A percentile compares a stretch with the other conserved stretches of the same genome.
These are phyloP conservation scores for Prunella fulvescens DNA, from an alignment of 2,113 vertebrate genomes.

Conservation along the genomic window DNA sequence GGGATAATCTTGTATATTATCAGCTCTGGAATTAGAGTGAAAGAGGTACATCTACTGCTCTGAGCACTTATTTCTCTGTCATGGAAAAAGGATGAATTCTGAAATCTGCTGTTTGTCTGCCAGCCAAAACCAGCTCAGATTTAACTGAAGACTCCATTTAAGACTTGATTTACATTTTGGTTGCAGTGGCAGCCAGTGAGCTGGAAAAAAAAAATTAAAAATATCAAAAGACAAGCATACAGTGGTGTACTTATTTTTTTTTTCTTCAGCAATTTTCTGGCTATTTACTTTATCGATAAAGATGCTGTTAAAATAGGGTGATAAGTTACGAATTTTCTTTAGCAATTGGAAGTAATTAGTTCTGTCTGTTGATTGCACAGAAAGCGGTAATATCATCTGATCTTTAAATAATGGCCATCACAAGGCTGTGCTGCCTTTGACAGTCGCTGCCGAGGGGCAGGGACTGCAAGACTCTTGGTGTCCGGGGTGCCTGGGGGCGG, in stretches of 20 bases:
- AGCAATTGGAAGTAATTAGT: not conserved
- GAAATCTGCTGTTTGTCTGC: not conserved
- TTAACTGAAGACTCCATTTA: not conserved
- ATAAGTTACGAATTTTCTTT: not conserved
- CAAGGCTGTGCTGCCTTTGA: accelerated
- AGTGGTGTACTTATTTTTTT: not conserved
- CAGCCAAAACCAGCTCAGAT: not conserved
- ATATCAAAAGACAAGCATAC: not conserved
- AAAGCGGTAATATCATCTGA: accelerated
- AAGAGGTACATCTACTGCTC: not conserved
- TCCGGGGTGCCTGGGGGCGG: not conserved
- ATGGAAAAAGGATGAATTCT: not conserved
- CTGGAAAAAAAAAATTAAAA: not conserved
- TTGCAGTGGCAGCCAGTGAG: not conserved
- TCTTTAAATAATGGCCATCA: accelerated
- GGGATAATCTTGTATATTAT: not conserved
- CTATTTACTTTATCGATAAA: not conserved
- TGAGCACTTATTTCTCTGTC: not conserved
- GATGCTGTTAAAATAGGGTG: not conserved
- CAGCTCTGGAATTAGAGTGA: not conserved
- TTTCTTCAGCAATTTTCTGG: not conserved
- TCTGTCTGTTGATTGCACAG: not conserved
- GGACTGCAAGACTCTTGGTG: accelerated
- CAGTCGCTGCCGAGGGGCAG: no score
- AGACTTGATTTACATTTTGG: not conserved